phyloP scores from a whole-genome alignment of 2,888 invertebrate species.

The Dynastes hyllus region DNA sequence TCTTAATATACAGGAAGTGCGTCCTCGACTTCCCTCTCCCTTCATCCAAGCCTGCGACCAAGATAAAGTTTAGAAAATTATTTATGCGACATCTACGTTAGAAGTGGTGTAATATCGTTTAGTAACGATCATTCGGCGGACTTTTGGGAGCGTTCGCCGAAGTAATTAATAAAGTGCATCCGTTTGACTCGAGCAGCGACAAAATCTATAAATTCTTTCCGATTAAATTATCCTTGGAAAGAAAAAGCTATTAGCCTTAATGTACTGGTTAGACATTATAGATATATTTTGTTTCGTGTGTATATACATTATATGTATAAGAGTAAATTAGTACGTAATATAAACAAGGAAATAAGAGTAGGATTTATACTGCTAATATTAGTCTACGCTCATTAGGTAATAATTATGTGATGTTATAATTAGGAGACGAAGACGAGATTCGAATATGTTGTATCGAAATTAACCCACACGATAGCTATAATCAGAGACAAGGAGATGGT shows the following conservation, averaged over 20 bases:
- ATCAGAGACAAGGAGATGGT: too few relatives aligned
- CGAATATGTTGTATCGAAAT: neutral
- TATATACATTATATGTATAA: too few relatives aligned
- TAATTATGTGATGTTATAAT: constrained; percentile 5
- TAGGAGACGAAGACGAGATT: neutral
- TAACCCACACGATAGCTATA: too few relatives aligned
- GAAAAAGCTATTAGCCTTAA: constrained; percentile 23
- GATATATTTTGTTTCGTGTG: too few relatives aligned
- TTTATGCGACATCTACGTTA: constrained; percentile 33
- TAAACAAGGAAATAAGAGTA: constrained; percentile 2
- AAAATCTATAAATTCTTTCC: constrained; percentile 14
- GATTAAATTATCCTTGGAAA: constrained; percentile 4
- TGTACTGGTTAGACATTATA: neutral
- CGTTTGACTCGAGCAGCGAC: neutral
- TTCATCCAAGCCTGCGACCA: neutral
- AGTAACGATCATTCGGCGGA: constrained; percentile 16
- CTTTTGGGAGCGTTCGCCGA: too few relatives aligned
- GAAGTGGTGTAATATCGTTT: constrained; percentile 24
- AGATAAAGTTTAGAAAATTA: constrained; percentile 37
- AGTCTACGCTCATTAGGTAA: constrained; percentile 1
- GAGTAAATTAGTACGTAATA: neutral
- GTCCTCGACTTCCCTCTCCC: constrained; percentile 15
- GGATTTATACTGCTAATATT: constrained; percentile 15
- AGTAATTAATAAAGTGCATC: neutral
- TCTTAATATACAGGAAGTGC: constrained; percentile 49